A percentile compares a stretch with the other conserved stretches of the same genome.
phyloP scores from a whole-genome alignment of 1,140 invertebrate genomes.

The Drosophila trapezifrons region DNA sequence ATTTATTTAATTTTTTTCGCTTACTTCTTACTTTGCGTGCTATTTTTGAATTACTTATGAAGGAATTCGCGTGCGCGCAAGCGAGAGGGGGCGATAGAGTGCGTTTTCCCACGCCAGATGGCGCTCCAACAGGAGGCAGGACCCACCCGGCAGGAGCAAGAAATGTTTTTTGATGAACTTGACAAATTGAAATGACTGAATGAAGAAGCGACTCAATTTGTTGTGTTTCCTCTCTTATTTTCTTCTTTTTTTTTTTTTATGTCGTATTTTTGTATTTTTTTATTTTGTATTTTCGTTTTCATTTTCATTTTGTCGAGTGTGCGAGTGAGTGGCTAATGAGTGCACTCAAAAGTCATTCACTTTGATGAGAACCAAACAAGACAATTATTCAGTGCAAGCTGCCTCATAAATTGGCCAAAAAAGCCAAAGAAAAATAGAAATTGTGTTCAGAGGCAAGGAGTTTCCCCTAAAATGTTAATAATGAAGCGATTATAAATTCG shows the following conservation, averaged over 20 bases:
- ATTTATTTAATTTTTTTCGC: slow-evolving; percentile 77
- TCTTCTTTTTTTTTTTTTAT: background rate
- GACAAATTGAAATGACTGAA: slow-evolving; percentile 60
- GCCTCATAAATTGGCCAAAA: background rate
- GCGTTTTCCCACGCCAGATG: slow-evolving; percentile 24
- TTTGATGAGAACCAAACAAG: slow-evolving; percentile 31
- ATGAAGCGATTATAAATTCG: background rate
- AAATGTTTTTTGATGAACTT: slow-evolving; percentile 59
- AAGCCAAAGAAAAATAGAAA: background rate
- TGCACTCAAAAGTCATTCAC: slow-evolving; percentile 51
- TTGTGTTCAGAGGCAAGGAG: background rate
- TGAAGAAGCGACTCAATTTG: slow-evolving; percentile 59
- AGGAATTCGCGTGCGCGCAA: slow-evolving; percentile 26
- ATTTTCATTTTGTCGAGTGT: slow-evolving; percentile 32
- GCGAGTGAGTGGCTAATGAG: slow-evolving; percentile 51
- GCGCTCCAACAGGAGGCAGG: slow-evolving; percentile 8
- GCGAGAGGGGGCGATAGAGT: slow-evolving; percentile 6
- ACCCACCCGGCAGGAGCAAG: slow-evolving; percentile 1
- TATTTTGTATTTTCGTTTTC: slow-evolving; percentile 16
- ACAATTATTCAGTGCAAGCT: slow-evolving; percentile 11
- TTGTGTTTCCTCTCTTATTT: slow-evolving; percentile 31
- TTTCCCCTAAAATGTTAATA: no score
- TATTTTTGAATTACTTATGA: slow-evolving; percentile 70
- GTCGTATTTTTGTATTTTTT: background rate
- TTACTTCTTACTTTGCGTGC: slow-evolving; percentile 69